These are phyloP conservation scores for Poeciliopsis paucimaculata DNA, from an alignment of 2,797 vertebrate genomes.

Conservation along the genomic window DNA sequence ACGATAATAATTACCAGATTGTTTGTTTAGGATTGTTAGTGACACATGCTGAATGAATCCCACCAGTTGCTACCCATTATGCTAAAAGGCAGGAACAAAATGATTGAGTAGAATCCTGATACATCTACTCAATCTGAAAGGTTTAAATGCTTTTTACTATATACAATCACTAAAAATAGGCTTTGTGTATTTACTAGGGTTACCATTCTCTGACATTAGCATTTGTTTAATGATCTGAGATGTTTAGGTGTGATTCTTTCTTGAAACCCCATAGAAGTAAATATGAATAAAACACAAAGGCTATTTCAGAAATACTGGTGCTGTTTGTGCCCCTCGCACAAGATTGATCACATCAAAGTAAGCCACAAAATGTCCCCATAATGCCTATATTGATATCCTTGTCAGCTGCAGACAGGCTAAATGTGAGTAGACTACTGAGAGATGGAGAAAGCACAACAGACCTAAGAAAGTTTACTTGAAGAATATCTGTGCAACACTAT, in stretches of 20 bases:
- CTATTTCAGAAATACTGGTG: background rate
- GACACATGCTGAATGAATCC: constrained; percentile 16
- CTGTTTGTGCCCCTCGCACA: background rate
- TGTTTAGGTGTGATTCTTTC: background rate
- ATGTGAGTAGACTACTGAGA: constrained; percentile 4
- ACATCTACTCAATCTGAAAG: background rate
- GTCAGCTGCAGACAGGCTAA: background rate
- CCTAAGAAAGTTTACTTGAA: background rate
- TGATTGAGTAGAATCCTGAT: background rate
- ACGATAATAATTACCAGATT: background rate
- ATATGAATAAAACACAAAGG: background rate
- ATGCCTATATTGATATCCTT: background rate
- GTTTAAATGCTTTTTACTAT: background rate
- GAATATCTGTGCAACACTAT: background rate
- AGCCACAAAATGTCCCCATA: background rate
- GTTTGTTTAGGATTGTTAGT: background rate
- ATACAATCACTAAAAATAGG: background rate
- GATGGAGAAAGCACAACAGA: background rate
- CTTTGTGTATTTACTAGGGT: background rate
- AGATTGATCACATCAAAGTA: background rate
- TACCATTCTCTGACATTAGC: background rate
- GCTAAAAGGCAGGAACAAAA: background rate
- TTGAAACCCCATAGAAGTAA: background rate
- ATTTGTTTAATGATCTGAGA: background rate
- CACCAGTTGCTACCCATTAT: background rate